phyloP scores from a whole-genome alignment of 2,888 invertebrate species.

The Pecten maximus region DNA sequence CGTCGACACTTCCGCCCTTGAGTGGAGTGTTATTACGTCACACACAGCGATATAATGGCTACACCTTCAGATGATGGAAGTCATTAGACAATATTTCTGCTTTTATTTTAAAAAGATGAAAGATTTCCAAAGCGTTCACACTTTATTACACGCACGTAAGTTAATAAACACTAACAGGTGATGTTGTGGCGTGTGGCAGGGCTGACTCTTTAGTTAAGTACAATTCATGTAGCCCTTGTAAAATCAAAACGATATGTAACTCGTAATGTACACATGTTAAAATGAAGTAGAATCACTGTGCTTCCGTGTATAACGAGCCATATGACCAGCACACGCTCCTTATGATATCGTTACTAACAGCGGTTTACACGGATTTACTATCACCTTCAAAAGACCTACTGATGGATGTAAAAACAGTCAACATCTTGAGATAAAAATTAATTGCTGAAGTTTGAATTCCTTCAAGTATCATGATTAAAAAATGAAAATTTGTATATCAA shows the following conservation, averaged over 20 bases:
- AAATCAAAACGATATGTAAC: background rate
- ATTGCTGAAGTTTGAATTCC: background rate
- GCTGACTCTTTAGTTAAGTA: background rate
- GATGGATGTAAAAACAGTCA: background rate
- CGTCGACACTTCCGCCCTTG: background rate
- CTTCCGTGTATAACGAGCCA: background rate
- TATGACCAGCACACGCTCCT: background rate
- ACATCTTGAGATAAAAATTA: background rate
- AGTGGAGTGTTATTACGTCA: background rate
- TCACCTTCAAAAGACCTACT: conserved; percentile 24
- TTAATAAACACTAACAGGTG: background rate
- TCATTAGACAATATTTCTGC: background rate
- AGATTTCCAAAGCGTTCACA: conserved; percentile 14
- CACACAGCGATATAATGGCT: background rate
- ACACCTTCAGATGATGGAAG: conserved; percentile 2
- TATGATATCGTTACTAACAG: background rate
- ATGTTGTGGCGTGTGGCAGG: background rate
- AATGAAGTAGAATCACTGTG: background rate
- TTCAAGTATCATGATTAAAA: background rate
- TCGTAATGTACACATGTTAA: background rate
- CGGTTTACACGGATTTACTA: background rate
- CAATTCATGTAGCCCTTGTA: background rate
- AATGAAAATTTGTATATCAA: background rate
- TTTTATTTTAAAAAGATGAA: conserved; percentile 15
- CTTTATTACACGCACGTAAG: background rate